Conservation (phyloP, 2,113 vertebrate species). For the Pachycephala philippinensis region DNA sequence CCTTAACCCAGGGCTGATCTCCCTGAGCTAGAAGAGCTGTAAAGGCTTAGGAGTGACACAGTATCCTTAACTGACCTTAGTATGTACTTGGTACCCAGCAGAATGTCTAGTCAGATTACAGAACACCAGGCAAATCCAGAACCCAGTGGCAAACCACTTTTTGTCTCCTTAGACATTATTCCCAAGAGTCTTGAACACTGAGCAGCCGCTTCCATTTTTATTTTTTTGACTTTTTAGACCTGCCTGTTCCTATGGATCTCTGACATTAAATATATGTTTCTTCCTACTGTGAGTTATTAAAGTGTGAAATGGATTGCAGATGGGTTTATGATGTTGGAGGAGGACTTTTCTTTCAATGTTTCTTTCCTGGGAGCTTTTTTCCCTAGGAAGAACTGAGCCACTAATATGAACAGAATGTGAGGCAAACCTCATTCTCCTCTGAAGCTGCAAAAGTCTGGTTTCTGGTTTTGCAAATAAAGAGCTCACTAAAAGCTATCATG, state of each 20-base stretch:
- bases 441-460: background rate
- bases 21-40: background rate
- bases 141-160: background rate
- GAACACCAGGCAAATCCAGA: background rate
- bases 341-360: background rate
- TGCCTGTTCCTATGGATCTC: background rate
- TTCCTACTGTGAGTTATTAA: background rate
- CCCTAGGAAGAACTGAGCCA: background rate
- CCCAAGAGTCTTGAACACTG: background rate
- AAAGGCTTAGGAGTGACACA: background rate
- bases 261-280: background rate
- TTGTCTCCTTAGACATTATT: background rate
- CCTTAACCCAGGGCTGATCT: background rate
- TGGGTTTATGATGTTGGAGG: background rate
- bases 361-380: background rate
- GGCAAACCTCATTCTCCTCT: background rate
- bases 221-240: background rate
- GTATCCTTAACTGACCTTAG: conserved; percentile 29
- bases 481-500: background rate
- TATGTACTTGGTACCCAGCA: background rate
- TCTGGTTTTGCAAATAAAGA: background rate
- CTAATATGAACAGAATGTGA: background rate
- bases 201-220: background rate
- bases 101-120: background rate
- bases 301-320: background rate